Percentiles rank a stretch among this genome's conserved stretches.
Conservation (phyloP, 2,113 vertebrate species). For the Urocitellus parryii region DNA sequence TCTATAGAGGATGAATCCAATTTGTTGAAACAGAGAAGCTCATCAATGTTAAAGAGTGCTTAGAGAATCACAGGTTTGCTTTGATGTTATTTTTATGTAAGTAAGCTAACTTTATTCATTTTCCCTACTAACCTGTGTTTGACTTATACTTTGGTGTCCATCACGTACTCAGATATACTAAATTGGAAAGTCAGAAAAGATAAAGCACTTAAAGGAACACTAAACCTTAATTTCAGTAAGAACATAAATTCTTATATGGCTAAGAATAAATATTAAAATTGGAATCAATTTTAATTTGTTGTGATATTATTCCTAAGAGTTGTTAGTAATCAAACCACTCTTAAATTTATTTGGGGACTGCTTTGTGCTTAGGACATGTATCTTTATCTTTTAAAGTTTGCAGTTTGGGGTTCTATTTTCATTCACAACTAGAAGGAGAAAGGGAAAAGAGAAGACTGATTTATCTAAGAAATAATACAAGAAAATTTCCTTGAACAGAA, state of each 20-base stretch:
- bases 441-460: neutral
- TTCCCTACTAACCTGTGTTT: neutral
- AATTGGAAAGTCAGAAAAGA: neutral
- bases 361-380: neutral
- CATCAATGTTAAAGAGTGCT: constrained; percentile 56
- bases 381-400: neutral
- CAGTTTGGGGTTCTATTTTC: neutral
- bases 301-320: neutral
- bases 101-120: constrained; percentile 63
- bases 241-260: neutral
- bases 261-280: neutral
- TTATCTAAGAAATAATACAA: neutral
- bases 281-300: neutral
- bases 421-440: neutral
- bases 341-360: neutral
- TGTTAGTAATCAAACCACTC: neutral
- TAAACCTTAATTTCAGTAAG: neutral
- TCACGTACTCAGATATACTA: constrained; percentile 42
- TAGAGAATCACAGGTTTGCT: constrained; percentile 66
- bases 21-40: constrained; percentile 36
- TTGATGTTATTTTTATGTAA: constrained; percentile 72
- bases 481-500: neutral
- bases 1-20: neutral
- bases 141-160: constrained; percentile 54
- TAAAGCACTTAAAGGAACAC: neutral